Evolutionary conservation across 2,113 vertebrate genomes (phyloP).

Genomic region (Diglossa brunneiventris): DNA sequence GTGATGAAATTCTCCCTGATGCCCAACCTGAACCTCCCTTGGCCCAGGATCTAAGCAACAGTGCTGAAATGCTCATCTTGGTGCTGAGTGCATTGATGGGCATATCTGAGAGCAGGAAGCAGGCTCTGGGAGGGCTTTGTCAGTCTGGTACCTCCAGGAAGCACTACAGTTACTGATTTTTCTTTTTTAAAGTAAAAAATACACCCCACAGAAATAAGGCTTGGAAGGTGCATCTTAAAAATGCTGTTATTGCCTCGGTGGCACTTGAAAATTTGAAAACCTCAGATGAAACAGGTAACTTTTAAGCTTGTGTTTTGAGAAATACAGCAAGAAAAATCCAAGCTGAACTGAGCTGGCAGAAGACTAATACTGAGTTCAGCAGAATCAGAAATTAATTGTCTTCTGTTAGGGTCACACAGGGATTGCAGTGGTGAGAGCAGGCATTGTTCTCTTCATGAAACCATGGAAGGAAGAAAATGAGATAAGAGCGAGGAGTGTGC

Average conservation of each 20-base stretch:
- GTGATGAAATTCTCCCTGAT: neutral
- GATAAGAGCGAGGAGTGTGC: conserved; percentile 7
- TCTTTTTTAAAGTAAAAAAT: neutral
- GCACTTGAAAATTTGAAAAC: neutral
- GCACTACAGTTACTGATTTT: neutral
- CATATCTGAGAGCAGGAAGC: neutral
- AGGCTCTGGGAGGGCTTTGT: neutral
- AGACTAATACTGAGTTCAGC: conserved; percentile 52
- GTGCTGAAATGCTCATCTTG: neutral
- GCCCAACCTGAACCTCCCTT: neutral
- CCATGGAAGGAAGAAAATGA: neutral
- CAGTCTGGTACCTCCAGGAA: neutral
- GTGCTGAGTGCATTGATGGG: neutral
- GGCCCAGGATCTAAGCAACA: neutral
- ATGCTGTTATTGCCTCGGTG: neutral
- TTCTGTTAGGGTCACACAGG: neutral
- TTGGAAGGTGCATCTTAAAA: neutral
- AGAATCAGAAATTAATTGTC: conserved; percentile 48
- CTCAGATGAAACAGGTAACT: neutral
- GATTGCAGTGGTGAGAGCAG: neutral
- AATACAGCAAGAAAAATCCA: neutral
- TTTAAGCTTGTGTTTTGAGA: neutral
- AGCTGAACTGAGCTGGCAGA: neutral
- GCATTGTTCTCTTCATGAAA: conserved; percentile 1
- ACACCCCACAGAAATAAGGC: neutral